Percentiles rank a stretch among this genome's conserved stretches.
phyloP scores from a whole-genome alignment of 23 tunicate species.

The Halocynthia roretzi region DNA sequence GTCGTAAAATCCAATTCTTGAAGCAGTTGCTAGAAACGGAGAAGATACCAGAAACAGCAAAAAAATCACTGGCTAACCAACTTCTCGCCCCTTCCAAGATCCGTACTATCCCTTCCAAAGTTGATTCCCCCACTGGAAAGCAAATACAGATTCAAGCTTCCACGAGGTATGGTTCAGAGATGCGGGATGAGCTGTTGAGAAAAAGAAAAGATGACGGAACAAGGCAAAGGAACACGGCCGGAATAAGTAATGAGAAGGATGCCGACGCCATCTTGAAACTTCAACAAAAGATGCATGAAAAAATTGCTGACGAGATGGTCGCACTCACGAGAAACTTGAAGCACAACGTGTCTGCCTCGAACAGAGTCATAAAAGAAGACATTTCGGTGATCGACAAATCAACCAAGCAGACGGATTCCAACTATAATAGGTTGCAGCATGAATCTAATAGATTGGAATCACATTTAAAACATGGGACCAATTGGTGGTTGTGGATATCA shows the following conservation, averaged over 20 bases:
- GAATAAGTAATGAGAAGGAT: neutral
- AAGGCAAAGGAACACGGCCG: neutral
- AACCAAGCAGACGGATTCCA: constrained; percentile 41
- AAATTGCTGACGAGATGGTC: constrained; percentile 73
- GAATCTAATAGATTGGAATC: constrained; percentile 68
- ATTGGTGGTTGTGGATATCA: constrained; percentile 86
- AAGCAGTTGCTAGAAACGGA: constrained; percentile 34
- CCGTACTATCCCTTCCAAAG: constrained; percentile 24
- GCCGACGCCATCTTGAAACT: constrained; percentile 12
- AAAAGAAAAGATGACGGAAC: constrained; percentile 22
- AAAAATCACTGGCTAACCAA: constrained; percentile 37
- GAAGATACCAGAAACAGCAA: constrained; percentile 21
- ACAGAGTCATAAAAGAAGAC: constrained; percentile 67
- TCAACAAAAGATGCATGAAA: constrained; percentile 74
- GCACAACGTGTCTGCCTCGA: constrained; percentile 59
- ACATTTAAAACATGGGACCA: constrained; percentile 71
- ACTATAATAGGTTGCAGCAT: constrained; percentile 26
- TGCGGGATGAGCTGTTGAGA: constrained; percentile 45
- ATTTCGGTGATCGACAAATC: constrained; percentile 38
- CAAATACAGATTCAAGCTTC: constrained; percentile 50
- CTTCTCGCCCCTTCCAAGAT: constrained; percentile 23
- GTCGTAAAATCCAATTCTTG: constrained; percentile 41
- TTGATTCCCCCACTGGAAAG: constrained; percentile 41
- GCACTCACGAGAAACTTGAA: constrained; percentile 51
- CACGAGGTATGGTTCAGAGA: constrained; percentile 22